Evolutionary conservation across 2,113 vertebrate genomes (phyloP), one percentile per base, ranked within the genome.

Genomic region (Talpa occidentalis): DNA sequence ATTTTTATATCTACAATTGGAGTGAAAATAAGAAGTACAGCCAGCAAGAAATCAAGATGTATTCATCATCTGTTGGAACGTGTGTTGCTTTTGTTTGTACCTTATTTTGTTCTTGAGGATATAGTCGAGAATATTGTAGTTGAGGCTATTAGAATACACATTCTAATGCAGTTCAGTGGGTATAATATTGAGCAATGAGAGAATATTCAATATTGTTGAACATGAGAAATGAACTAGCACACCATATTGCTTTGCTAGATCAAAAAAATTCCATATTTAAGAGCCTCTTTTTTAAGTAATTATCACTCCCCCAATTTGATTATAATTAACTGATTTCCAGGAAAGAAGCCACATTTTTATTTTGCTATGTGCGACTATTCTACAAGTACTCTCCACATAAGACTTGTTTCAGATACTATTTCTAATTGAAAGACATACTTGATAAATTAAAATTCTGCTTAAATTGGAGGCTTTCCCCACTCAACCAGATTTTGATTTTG

Each of bases 111-210:
- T 73, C 12, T 59, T 56, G 17, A 56, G 59, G 77, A 77, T 59
- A 21, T 19, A 64, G 19, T 64, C 32, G 30, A 72, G 35, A 85
- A 60, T 82, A 74, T 15, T 83, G 10, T 69, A 4, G 62, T 85
- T 88, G 26, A 92, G 90, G 59, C 56, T 47, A 79, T 35, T 74
- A 37, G 32, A 74, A 85, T 37, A 62, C 73, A 60, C 30, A 77
- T 56, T 1, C 14, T 37, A 54, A 10, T 73, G 26, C 8, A 42
- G 37, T 62, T 89, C 49, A 78, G 15, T 64, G 30, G 9, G 0
- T 73, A 30, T 85, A n/a, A 21, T 60, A 78, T 1, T 40, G 94
- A 54, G n/a, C 10, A 95, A 85, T 28, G 77, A 97, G 77, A 90
- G 56, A 54, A 73, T 90, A 62, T 37, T 81, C 7, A 62, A 1